Conservation (phyloP, 2,888 invertebrate species). For the Bombylius discolor region DNA sequence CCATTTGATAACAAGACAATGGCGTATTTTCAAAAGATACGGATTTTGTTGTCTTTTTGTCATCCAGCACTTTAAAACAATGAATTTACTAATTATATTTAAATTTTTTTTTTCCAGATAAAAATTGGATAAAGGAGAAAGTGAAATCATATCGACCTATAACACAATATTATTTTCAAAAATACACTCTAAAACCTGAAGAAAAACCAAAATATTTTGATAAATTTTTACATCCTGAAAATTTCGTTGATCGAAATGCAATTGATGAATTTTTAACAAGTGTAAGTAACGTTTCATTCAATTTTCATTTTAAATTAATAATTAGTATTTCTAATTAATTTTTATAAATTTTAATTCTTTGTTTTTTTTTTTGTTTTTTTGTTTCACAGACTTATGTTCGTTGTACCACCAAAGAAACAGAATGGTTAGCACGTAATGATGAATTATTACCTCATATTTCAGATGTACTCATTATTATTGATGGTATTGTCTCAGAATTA, state of each 20-base stretch:
- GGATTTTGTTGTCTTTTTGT: neutral
- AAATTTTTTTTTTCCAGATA: conserved; percentile 17
- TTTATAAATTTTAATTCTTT: too few species aligned
- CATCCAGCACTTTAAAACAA: too few species aligned
- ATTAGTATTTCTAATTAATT: too few species aligned
- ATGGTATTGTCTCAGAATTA: conserved; percentile 21
- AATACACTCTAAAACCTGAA: conserved; percentile 18
- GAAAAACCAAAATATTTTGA: conserved; percentile 22
- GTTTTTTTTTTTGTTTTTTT: conserved; percentile 1
- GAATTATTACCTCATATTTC: conserved; percentile 22
- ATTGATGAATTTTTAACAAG: conserved; percentile 24
- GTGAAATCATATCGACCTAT: conserved; percentile 20
- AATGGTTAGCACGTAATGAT: conserved; percentile 25
- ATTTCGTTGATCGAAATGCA: conserved; percentile 19
- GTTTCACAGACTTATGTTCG: conserved; percentile 23
- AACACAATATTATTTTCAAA: conserved; percentile 29
- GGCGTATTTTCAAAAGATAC: too few species aligned
- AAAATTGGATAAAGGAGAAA: conserved; percentile 25
- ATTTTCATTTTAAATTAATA: too few species aligned
- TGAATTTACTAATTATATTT: too few species aligned
- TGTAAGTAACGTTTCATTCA: conserved; percentile 17
- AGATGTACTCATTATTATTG: conserved; percentile 23
- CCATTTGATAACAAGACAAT: too few species aligned
- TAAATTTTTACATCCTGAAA: conserved; percentile 21
- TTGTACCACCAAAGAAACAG: conserved; percentile 26